phyloP scores from a whole-genome alignment of 2,113 vertebrate species.

The Scomber japonicus region DNA sequence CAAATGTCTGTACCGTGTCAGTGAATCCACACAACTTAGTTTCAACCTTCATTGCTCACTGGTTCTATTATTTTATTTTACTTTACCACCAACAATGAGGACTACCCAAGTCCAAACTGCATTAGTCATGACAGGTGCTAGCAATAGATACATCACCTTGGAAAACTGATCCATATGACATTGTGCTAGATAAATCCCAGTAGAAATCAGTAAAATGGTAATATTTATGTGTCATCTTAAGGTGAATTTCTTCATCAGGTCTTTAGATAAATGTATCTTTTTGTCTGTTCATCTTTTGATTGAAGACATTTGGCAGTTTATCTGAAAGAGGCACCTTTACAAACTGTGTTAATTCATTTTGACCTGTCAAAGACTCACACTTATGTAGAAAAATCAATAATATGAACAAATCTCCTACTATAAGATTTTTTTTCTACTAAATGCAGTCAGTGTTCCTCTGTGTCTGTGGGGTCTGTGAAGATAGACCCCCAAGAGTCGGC shows the following conservation, averaged over 20 bases:
- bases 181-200: background rate
- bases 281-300: background rate
- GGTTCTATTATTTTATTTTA: background rate
- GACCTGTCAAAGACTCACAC: slow-evolving; percentile 6
- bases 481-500: slow-evolving; percentile 69
- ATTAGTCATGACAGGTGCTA: slow-evolving; percentile 12
- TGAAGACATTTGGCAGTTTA: slow-evolving; percentile 12
- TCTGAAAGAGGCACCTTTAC: slow-evolving; percentile 13
- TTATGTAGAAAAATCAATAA: slow-evolving; percentile 39
- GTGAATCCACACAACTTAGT: slow-evolving; percentile 18
- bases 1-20: slow-evolving; percentile 29
- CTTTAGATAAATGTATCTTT: background rate
- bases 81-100: background rate
- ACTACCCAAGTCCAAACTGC: background rate
- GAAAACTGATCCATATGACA: background rate
- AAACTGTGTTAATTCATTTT: slow-evolving; percentile 15
- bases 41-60: background rate
- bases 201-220: background rate
- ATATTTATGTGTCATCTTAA: background rate
- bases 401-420: slow-evolving; percentile 32
- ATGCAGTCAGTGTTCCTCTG: slow-evolving; percentile 22
- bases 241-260: background rate
- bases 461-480: slow-evolving; percentile 58
- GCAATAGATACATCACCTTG: background rate
- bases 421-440: slow-evolving; percentile 17